Evolutionary conservation across 2,888 invertebrate genomes (phyloP), one percentile per base, ranked within the genome.

Genomic region (Thereva nobilitata): DNA sequence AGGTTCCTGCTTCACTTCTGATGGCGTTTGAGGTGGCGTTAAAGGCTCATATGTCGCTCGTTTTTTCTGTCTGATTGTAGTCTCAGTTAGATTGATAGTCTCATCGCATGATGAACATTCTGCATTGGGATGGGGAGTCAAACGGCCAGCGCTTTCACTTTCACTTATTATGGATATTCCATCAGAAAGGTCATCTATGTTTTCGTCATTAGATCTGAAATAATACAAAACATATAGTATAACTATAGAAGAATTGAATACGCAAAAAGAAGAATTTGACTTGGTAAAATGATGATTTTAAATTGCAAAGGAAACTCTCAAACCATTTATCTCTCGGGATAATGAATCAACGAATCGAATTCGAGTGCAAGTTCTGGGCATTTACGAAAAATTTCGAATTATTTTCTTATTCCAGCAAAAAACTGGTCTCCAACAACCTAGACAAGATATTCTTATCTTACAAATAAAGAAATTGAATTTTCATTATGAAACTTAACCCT

Each of bases 211-310:
- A 8, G 47, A 38, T 42, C 45, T 63, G 37, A 38, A 45, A 64
- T 6, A 12, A 42, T 41, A 40, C 74, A 93, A 93, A n/a, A n/a
- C n/a, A 50, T 9, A 9, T 53, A 9, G 7, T 42, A 42, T 53
- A n/a, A n/a, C n/a, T n/a, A 37, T 10, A 37, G 35, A 6, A 47
- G 3, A n/a, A 4, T 12, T 3, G n/a, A 6, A 8, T 34, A 49
- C 3, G 12, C 6, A 35, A 52, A 35, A 52, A 34, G 4, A 55
- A 55, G 12, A 12, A 10, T 40, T 10, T 55, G 40, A n/a, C n/a
- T 55, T 55, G 10, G 40, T 40, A 52, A 52, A 52, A 12, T n/a
- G n/a, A n/a, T n/a, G n/a, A n/a, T n/a, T n/a, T n/a, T n/a, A n/a
- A n/a, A n/a, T n/a, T n/a, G n/a, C n/a, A n/a, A n/a, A n/a, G n/a